phyloP scores from a whole-genome alignment of 2,888 invertebrate species.

The Cephus runcator region DNA sequence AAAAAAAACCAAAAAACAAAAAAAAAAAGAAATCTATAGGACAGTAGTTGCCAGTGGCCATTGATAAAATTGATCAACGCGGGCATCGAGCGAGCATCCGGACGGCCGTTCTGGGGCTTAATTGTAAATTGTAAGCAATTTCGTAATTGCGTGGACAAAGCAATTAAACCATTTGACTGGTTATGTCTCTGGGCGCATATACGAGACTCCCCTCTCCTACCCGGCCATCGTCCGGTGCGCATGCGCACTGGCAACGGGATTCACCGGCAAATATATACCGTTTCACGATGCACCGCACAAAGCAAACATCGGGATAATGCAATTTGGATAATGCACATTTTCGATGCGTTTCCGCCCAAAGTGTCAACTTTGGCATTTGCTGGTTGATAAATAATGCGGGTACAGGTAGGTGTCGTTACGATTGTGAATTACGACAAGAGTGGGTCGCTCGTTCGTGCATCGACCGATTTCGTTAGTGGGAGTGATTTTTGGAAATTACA shows the following conservation, averaged over 20 bases:
- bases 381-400: conserved; percentile 7
- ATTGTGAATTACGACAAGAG: no score
- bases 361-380: no score
- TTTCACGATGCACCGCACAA: conserved; percentile 43
- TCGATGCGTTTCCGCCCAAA: no score
- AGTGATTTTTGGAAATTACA: no score
- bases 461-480: no score
- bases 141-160: conserved; percentile 60
- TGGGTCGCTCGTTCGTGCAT: no score
- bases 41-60: conserved; percentile 18
- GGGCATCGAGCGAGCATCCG: no score
- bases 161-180: conserved; percentile 59
- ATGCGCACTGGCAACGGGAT: conserved; percentile 12
- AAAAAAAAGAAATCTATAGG: conserved; percentile 33
- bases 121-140: conserved; percentile 62
- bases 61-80: conserved; percentile 51
- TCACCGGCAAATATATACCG: conserved; percentile 44
- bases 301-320: conserved; percentile 53
- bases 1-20: conserved; percentile 23
- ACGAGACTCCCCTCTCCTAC: conserved; percentile 22
- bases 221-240: not conserved
- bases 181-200: conserved; percentile 26
- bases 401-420: conserved; percentile 22
- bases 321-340: conserved; percentile 52
- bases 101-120: conserved; percentile 26